Base-by-base conservation (phyloP, 2,888 invertebrate species). In the Lymantria dispar region DNA sequence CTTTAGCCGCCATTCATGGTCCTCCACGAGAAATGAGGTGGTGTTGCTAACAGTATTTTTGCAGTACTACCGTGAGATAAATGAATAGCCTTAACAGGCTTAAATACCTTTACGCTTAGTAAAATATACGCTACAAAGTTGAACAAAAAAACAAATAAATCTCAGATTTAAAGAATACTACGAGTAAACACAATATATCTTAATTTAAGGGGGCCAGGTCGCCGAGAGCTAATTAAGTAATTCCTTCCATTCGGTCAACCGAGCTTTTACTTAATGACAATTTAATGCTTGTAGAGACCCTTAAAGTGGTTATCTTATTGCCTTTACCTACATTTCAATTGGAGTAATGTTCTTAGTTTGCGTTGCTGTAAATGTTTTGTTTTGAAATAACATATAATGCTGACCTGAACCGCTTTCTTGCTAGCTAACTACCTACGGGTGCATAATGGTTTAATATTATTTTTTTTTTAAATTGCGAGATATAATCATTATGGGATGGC, bases 221-320 rank as follows among this genome's bases (percentile, higher is more conserved):
- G 48, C 67, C 55, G 70, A 75, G 68, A 73, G 68, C 79, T 85
- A 85, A 87, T 86, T 86, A 86, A 85, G 83, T 83, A 80, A 86
- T 81, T 80, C 78, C 72, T 74, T 70, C 66, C 66, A 71, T 76
- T 74, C 66, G 64, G 60, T 65, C 74, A 69, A 69, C 77, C 70
- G 66, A 70, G 84, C 83, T 78, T 80, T 83, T 75, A 80, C 78
- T 80, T 87, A 88, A 89, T 87, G 85, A 86, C 87, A 84, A 89
- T 89, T 87, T 87, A 89, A 87, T 85, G 83, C 80, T 52, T 48
- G 54, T 70, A 66, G 65, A 58, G 46, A 55, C 60, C 65, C 68
- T 70, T 74, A 68, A 76, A 77, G 66, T 72, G 75, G 74, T 80
- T 74, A 71, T 68, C 62, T 60, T 36, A 44, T 8, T 46, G 31